Evolutionary conservation across 1,140 invertebrate genomes (phyloP).

Genomic region (Brachionus manjavacas): DNA sequence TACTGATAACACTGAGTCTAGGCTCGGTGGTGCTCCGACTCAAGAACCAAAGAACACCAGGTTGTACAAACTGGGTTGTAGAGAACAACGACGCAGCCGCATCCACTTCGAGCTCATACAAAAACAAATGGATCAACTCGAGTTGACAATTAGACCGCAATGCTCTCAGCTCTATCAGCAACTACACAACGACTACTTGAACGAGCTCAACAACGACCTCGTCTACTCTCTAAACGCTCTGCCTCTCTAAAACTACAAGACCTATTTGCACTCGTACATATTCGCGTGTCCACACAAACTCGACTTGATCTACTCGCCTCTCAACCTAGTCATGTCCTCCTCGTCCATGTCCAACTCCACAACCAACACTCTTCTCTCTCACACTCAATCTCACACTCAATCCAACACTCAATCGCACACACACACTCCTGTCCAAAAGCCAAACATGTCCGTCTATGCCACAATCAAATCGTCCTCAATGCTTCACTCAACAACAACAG

Average conservation of each 20-base stretch:
- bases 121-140: neutral
- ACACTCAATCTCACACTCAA: neutral
- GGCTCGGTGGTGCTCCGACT: neutral
- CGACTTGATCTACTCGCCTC: neutral
- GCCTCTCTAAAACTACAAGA: slow-evolving; percentile 32
- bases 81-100: neutral
- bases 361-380: neutral
- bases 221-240: neutral
- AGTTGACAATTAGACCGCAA: neutral
- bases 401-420: too few relatives aligned
- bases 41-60: neutral
- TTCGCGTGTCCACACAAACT: neutral
- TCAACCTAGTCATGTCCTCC: neutral
- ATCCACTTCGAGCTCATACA: neutral
- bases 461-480: neutral
- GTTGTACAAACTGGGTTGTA: neutral
- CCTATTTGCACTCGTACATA: neutral
- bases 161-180: slow-evolving; percentile 4
- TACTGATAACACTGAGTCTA: neutral
- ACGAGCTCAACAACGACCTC: slow-evolving; percentile 12
- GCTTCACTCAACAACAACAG: neutral
- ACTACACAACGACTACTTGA: slow-evolving; percentile 13
- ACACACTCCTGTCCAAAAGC: neutral
- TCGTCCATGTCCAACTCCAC: slow-evolving; percentile 25
- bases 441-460: slow-evolving; percentile 31